Evolutionary conservation across 2,113 vertebrate species (phyloP).

Genomic region (Nyctibius bracteatus): DNA sequence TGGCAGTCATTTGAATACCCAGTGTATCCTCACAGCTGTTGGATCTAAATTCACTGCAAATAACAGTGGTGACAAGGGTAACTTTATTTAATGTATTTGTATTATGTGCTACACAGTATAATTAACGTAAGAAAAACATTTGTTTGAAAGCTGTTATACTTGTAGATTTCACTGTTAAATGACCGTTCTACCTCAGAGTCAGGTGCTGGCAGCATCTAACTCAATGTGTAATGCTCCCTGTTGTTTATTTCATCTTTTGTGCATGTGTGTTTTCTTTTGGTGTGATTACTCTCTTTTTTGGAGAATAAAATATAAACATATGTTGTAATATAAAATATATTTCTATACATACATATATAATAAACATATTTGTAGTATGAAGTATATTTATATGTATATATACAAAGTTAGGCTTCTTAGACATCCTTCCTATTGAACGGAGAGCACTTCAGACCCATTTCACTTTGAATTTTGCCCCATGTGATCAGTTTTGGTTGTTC

Average conservation of each 20-base stretch:
- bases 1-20: background rate
- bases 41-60: background rate
- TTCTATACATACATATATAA: too few relatives aligned
- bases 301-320: background rate
- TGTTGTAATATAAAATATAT: background rate
- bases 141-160: background rate
- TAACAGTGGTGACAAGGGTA: background rate
- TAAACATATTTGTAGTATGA: background rate
- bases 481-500: background rate
- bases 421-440: background rate
- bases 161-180: background rate
- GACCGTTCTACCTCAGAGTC: background rate
- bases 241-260: background rate
- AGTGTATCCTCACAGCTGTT: background rate
- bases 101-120: background rate
- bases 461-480: background rate
- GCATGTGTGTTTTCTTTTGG: background rate
- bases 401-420: background rate
- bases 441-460: background rate
- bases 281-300: background rate
- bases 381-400: background rate
- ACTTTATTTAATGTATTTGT: background rate
- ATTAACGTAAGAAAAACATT: background rate
- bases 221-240: background rate
- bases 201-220: background rate